phyloP scores from a whole-genome alignment of 2,113 vertebrate genomes.

The Datnioides undecimradiatus region DNA sequence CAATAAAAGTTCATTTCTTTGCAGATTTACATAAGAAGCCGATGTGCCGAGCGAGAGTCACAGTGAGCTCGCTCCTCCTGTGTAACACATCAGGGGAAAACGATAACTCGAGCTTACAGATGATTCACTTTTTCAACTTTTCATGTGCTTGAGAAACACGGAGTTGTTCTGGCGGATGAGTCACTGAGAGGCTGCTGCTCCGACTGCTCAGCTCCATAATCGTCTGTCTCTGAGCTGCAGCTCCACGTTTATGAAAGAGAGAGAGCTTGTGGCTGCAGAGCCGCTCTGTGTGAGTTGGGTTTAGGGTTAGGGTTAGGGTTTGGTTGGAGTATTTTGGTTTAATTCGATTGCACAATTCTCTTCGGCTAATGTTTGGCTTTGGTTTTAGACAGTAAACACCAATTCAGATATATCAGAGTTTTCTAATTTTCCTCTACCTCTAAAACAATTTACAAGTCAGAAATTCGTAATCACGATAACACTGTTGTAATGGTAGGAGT shows the following conservation, averaged over 20 bases:
- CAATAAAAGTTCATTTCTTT: neutral
- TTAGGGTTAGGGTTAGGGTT: neutral
- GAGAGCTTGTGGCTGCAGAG: conserved; percentile 2
- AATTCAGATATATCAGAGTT: neutral
- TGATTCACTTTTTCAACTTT: conserved; percentile 50
- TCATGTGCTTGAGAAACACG: neutral
- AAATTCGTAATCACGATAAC: neutral
- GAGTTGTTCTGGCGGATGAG: conserved; percentile 43
- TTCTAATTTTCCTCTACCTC: too few relatives aligned
- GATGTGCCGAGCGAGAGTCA: neutral
- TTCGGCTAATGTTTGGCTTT: neutral
- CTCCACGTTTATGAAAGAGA: conserved; percentile 6
- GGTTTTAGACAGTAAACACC: neutral
- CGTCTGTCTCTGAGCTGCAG: conserved; percentile 17
- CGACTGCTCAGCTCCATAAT: neutral
- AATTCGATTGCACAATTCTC: too few relatives aligned
- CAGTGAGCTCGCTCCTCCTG: conserved; percentile 2
- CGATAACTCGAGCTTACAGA: conserved; percentile 29
- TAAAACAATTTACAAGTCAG: neutral
- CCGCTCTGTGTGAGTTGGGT: neutral
- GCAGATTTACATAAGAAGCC: neutral
- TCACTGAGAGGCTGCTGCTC: conserved; percentile 46
- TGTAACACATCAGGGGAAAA: conserved; percentile 26
- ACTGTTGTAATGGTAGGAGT: too few relatives aligned
- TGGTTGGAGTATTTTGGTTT: too few relatives aligned